Evolutionary conservation across 2,888 invertebrate genomes (phyloP).

Genomic region (Nudaria mundana): DNA sequence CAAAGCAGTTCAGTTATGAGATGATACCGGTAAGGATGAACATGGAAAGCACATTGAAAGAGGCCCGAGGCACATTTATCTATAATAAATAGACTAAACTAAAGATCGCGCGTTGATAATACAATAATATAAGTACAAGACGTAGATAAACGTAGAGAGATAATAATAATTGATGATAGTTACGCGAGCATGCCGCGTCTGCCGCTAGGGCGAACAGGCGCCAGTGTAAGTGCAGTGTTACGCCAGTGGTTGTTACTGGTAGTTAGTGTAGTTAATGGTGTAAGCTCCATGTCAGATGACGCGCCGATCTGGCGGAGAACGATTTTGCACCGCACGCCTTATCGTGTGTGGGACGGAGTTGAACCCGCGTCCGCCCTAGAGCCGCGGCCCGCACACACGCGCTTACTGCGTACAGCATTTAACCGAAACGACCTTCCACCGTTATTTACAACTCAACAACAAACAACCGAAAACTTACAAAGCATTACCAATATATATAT

Average conservation of each 20-base stretch:
- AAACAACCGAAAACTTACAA: conserved; percentile 79
- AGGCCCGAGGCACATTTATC: conserved; percentile 25
- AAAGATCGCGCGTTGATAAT: conserved; percentile 21
- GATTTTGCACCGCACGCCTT: conserved; percentile 80
- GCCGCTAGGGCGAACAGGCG: conserved; percentile 23
- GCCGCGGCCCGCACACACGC: conserved; percentile 61
- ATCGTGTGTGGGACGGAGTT: conserved; percentile 45
- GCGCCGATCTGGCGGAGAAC: conserved; percentile 61
- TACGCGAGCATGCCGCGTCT: conserved; percentile 34
- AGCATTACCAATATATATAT: conserved; percentile 72
- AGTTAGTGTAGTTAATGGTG: conserved; percentile 80
- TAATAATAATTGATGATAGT: conserved; percentile 19
- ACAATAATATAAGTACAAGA: conserved; percentile 20
- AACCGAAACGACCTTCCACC: conserved; percentile 67
- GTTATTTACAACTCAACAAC: conserved; percentile 79
- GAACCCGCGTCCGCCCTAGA: conserved; percentile 33
- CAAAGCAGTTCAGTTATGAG: conserved; percentile 26
- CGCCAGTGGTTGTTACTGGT: conserved; percentile 62
- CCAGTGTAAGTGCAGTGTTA: conserved; percentile 61
- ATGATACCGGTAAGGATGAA: conserved; percentile 30
- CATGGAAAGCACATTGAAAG: conserved; percentile 24
- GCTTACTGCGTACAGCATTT: conserved; percentile 62
- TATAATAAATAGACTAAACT: conserved; percentile 17
- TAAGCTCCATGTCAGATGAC: conserved; percentile 75
- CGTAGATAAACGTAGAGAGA: conserved; percentile 12